Evolutionary conservation across 2,113 vertebrate species (phyloP).

Genomic region (cattle (Bos taurus)): ARS-UCD2.0 NC_037348.1:23361501-23362000

Average conservation of each 20-base stretch:
- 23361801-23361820: accelerated
- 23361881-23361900: neutral
- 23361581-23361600: neutral
- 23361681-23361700: neutral
- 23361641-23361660: neutral
- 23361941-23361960: neutral
- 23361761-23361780: neutral
- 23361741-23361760: neutral
- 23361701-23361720: neutral
- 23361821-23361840: accelerated
- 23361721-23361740: neutral
- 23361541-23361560: neutral
- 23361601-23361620: neutral
- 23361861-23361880: neutral
- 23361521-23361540: neutral
- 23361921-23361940: neutral
- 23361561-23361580: neutral
- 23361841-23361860: neutral
- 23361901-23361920: neutral
- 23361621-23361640: neutral
- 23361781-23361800: neutral
- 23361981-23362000: accelerated
- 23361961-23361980: neutral
- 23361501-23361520: neutral
- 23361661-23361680: neutral